A percentile compares a stretch with the other conserved stretches of the same genome.
These are phyloP conservation scores for Himantopus leucocephalus DNA, from an alignment of 2,113 vertebrate species.

Conservation along the genomic window DNA sequence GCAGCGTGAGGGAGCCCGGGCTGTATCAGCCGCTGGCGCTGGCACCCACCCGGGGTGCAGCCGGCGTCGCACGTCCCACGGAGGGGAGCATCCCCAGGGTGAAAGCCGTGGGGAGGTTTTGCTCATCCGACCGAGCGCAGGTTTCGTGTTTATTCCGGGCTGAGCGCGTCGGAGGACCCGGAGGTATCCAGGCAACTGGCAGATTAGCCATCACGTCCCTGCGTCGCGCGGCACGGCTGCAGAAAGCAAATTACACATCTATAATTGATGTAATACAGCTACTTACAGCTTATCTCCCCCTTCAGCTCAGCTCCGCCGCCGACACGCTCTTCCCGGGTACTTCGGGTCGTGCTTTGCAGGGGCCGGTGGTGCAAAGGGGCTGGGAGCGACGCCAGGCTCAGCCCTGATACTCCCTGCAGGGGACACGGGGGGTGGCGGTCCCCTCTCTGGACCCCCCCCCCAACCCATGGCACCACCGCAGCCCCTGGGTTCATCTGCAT, in stretches of 20 bases:
- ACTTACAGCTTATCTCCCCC: slow-evolving; percentile 9
- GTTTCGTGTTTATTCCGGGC: neutral
- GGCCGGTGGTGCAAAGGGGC: neutral
- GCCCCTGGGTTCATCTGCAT: neutral
- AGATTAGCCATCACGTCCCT: neutral
- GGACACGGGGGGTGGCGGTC: neutral
- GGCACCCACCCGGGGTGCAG: neutral
- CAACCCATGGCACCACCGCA: neutral
- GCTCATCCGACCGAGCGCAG: neutral
- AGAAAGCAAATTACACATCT: slow-evolving; percentile 34
- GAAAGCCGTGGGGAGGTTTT: neutral
- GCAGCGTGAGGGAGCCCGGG: rapidly evolving
- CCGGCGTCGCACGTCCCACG: rapidly evolving
- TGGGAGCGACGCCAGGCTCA: neutral
- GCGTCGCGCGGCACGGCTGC: neutral
- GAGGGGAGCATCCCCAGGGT: neutral
- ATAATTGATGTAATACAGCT: slow-evolving; percentile 9
- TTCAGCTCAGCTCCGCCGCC: neutral
- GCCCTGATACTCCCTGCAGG: rapidly evolving
- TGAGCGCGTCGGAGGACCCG: neutral
- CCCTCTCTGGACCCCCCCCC: neutral
- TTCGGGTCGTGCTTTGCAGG: neutral
- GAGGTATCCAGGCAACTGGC: slow-evolving; percentile 59
- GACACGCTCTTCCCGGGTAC: rapidly evolving
- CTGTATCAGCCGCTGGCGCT: rapidly evolving